Conservation (phyloP, 2,113 vertebrate species). For the Seriola dumerili region DNA sequence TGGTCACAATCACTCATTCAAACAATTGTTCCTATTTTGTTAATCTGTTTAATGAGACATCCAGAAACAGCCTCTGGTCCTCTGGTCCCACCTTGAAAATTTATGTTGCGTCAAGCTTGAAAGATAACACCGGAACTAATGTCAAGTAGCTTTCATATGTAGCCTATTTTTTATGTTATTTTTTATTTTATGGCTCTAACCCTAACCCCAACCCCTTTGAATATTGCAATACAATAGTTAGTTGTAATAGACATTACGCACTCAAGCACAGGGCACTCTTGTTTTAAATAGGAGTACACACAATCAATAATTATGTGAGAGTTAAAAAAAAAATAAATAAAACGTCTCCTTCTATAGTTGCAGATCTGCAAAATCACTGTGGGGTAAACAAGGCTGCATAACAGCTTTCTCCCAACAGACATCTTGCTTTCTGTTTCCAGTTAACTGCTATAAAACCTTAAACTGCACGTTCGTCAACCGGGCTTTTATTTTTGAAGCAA, state of each 20-base stretch:
- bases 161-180: not conserved
- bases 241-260: not conserved
- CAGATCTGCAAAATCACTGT: not conserved
- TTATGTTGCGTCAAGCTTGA: not conserved
- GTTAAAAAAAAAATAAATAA: not conserved
- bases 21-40: not conserved
- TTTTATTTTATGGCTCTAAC: no score
- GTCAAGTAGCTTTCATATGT: not conserved
- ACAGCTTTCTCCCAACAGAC: not conserved
- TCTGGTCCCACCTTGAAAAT: not conserved
- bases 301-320: not conserved
- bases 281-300: not conserved
- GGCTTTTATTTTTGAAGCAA: constrained; percentile 52
- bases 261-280: not conserved
- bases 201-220: no score
- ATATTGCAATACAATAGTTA: not conserved
- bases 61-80: not conserved
- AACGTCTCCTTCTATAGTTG: not conserved
- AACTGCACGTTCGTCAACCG: not conserved
- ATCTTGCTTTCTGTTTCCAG: not conserved
- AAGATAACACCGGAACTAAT: constrained; percentile 13
- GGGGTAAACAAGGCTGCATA: no score
- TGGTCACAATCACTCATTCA: not conserved
- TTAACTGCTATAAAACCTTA: no score
- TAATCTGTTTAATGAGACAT: not conserved